Percentiles rank a stretch among this genome's conserved stretches.
phyloP scores from a whole-genome alignment of 2,797 vertebrate species.

The Glyptemys insculpta region DNA sequence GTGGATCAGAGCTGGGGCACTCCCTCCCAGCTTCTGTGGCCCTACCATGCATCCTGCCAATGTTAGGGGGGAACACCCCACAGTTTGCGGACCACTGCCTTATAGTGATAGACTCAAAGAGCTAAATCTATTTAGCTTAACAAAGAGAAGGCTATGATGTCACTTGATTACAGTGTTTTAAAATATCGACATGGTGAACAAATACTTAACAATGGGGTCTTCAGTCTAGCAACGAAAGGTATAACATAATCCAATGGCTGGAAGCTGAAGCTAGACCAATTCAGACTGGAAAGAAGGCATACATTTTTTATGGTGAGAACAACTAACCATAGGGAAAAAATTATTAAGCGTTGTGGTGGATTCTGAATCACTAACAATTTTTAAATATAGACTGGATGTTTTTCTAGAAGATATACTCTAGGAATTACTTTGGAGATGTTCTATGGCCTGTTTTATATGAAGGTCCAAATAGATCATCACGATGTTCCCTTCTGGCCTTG shows the following conservation, averaged over 20 bases:
- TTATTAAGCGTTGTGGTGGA: not conserved
- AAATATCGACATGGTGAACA: not conserved
- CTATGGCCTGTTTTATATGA: not conserved
- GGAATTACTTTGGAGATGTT: not conserved
- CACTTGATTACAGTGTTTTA: not conserved
- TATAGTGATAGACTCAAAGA: too few relatives aligned
- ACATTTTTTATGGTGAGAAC: not conserved
- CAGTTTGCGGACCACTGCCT: too few relatives aligned
- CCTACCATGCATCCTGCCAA: too few relatives aligned
- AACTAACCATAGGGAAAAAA: not conserved
- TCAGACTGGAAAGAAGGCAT: not conserved
- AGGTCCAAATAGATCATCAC: not conserved
- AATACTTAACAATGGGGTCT: not conserved
- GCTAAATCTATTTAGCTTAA: not conserved
- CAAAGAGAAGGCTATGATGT: not conserved
- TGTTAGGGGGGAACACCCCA: too few relatives aligned
- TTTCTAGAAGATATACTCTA: not conserved
- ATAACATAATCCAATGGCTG: too few relatives aligned
- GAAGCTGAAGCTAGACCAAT: not conserved
- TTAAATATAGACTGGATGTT: not conserved
- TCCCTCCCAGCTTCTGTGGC: too few relatives aligned
- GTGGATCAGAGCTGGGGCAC: too few relatives aligned
- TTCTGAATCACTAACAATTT: not conserved
- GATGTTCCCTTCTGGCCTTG: not conserved
- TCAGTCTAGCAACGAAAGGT: too few relatives aligned